phyloP scores from a whole-genome alignment of 2,797 vertebrate species.

The Poecilia velifera region DNA sequence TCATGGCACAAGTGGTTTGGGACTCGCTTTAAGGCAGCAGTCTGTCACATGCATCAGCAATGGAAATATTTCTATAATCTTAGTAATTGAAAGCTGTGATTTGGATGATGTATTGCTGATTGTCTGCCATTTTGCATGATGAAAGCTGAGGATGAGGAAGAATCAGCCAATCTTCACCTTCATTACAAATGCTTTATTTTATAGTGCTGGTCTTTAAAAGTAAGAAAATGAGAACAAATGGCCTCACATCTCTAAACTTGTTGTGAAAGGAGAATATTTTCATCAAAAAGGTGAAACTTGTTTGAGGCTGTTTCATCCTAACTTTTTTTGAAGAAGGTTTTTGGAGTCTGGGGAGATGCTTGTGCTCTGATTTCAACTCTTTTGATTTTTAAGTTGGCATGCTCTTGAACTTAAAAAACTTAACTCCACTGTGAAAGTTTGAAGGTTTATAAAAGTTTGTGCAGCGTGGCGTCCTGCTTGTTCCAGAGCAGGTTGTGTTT shows the following conservation, averaged over 20 bases:
- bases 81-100: conserved; percentile 41
- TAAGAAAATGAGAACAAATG: conserved; percentile 33
- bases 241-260: conserved; percentile 22
- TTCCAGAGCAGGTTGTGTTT: conserved; percentile 29
- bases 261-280: conserved; percentile 22
- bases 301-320: background rate
- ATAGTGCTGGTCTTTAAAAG: background rate
- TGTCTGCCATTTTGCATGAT: conserved; percentile 23
- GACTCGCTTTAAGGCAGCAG: conserved; percentile 19
- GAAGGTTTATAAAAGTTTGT: conserved; percentile 37
- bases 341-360: conserved; percentile 41
- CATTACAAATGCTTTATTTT: background rate
- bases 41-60: conserved; percentile 20
- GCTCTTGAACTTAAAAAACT: conserved; percentile 50
- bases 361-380: conserved; percentile 30
- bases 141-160: conserved; percentile 2
- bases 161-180: background rate
- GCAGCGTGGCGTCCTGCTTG: conserved; percentile 24
- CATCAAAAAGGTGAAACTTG: background rate
- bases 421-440: conserved; percentile 40
- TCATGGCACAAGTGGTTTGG: conserved; percentile 43
- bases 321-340: conserved; percentile 25
- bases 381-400: conserved; percentile 55
- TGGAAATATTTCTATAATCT: conserved; percentile 4
- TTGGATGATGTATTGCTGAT: conserved; percentile 42